Conservation (phyloP, 1,140 invertebrate genomes). For the Drosophila lacertosa region DNA sequence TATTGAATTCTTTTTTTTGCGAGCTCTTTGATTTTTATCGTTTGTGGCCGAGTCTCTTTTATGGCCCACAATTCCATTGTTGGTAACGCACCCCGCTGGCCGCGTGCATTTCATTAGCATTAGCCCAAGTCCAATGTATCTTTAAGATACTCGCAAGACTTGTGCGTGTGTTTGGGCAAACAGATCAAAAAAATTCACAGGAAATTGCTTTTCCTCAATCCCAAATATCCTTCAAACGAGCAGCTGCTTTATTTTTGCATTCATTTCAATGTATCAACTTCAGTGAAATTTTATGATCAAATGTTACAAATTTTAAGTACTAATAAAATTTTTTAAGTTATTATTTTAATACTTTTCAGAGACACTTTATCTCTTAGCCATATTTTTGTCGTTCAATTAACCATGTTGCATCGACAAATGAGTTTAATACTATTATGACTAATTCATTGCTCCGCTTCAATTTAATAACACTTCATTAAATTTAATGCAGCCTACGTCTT, state of each 20-base stretch:
- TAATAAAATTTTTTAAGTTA: too few relatives aligned
- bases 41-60: slow-evolving; percentile 42
- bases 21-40: slow-evolving; percentile 68
- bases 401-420: slow-evolving; percentile 43
- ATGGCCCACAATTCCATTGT: slow-evolving; percentile 59
- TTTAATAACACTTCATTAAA: slow-evolving; percentile 62
- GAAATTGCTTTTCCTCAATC: slow-evolving; percentile 60
- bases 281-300: too few relatives aligned
- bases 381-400: slow-evolving; percentile 32
- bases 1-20: slow-evolving; percentile 43
- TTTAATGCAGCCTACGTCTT: slow-evolving; percentile 49
- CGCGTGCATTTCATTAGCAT: slow-evolving; percentile 74
- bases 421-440: slow-evolving; percentile 59
- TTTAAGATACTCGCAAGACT: slow-evolving; percentile 45
- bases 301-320: too few relatives aligned
- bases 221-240: too few relatives aligned
- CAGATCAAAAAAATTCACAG: slow-evolving; percentile 62
- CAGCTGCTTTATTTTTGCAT: slow-evolving; percentile 41
- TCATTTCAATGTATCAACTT: slow-evolving; percentile 44
- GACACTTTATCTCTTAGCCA: too few relatives aligned
- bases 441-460: slow-evolving; percentile 54
- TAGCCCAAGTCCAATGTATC: slow-evolving; percentile 51
- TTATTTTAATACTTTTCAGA: too few relatives aligned
- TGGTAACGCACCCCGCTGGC: slow-evolving; percentile 38
- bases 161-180: slow-evolving; percentile 52